These are phyloP conservation scores for Myotis daubentonii DNA, from an alignment of 2,797 vertebrate species.

Conservation along the genomic window DNA sequence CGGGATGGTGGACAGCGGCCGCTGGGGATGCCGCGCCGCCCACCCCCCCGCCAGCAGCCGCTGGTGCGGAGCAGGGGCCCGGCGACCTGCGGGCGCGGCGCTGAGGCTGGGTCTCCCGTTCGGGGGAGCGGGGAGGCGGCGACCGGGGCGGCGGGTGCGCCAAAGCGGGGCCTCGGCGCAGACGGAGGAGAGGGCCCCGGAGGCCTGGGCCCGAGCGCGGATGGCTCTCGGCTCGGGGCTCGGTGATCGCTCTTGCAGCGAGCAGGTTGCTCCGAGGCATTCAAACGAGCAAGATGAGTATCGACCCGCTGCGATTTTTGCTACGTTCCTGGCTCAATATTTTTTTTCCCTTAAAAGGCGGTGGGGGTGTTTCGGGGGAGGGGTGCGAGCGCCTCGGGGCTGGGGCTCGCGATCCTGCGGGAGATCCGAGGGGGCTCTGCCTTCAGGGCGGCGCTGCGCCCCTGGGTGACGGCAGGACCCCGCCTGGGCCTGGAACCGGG, in stretches of 20 bases:
- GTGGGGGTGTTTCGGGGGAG: slow-evolving; percentile 60
- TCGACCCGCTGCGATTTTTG: slow-evolving; percentile 63
- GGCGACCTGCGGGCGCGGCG: slow-evolving; percentile 2
- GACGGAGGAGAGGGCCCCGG: slow-evolving; percentile 31
- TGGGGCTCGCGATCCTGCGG: slow-evolving; percentile 8
- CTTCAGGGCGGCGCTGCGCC: slow-evolving; percentile 54
- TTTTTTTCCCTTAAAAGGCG: slow-evolving; percentile 77
- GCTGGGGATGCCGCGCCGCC: neutral
- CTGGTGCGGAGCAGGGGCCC: neutral
- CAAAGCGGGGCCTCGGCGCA: slow-evolving; percentile 43
- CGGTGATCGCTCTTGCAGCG: slow-evolving; percentile 41
- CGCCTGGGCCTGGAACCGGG: slow-evolving; percentile 61
- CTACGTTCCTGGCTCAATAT: slow-evolving; percentile 57
- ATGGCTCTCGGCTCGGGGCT: slow-evolving; percentile 18
- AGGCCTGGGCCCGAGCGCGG: slow-evolving; percentile 44
- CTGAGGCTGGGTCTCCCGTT: slow-evolving; percentile 21
- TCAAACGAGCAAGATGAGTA: slow-evolving; percentile 52
- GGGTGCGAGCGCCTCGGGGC: slow-evolving; percentile 44
- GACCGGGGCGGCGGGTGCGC: neutral
- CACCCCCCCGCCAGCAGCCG: neutral
- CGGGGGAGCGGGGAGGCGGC: neutral
- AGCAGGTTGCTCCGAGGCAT: slow-evolving; percentile 64
- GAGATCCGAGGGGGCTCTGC: slow-evolving; percentile 45
- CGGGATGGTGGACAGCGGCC: neutral
- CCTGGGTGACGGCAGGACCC: slow-evolving; percentile 44